Base-by-base conservation (phyloP, 2,113 vertebrate species). In the Laticauda laticaudata region DNA sequence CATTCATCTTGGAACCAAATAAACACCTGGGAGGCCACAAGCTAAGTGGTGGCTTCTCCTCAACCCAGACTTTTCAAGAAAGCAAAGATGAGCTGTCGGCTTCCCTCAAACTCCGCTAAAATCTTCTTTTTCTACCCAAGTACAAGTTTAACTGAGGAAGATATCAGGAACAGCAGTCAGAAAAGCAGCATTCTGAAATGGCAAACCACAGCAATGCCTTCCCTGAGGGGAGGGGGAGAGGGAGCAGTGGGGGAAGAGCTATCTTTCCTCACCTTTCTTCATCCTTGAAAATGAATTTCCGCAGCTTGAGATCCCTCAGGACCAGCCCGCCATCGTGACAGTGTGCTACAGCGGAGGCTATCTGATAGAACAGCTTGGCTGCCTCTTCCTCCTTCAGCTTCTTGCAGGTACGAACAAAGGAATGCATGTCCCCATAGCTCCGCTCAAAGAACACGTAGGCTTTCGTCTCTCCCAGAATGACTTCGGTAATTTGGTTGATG, bases 351-450 rank as follows among this genome's bases (percentile, higher is more conserved):
- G 99, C 99, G 0, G 99, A 99, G 92, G 98, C 99, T 96, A 99
- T 99, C 98, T 99, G 99, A 96, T 98, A 98, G 98, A 99, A 99
- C 69, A 99, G 98, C 95, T 98, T 97, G 96, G 99, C 99, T 54
- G 99, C 99, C 95, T 99, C 99, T 91, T 99, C 99, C 97, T 99
- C 99, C 89, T 98, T 99, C 97, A 99, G 98, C 97, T 99, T 99
- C 97, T 99, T 99, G 98, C 99, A 99, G 95, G 99, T 99, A 93
- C 99, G 99, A 93, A 99, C 99, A 59, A 99, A 99, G 0, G 99
- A 99, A 97, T 99, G 99, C 99, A 99, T 99, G 98, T 99, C 99
- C 91, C 99, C 99, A 98, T 99, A 98, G 98, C 99, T 99, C 85
- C 98, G 98, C 97, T 99, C 98, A 89, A 99, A 99, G 98, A 99